These are phyloP conservation scores for Brachionus rubens DNA, from an alignment of 1,140 invertebrate species.

Conservation along the genomic window DNA sequence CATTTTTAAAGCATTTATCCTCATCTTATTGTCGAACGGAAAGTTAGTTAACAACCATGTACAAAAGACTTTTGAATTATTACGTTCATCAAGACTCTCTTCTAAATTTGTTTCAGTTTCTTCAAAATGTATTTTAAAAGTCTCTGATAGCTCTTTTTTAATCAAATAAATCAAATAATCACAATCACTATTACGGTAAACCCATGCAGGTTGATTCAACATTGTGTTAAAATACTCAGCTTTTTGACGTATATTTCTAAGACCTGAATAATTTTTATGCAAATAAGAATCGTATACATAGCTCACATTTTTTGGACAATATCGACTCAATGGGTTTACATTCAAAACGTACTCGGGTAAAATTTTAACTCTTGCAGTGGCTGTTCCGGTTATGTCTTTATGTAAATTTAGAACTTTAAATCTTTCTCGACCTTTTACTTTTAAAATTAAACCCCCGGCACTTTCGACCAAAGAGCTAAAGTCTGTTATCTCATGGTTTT, in stretches of 20 bases:
- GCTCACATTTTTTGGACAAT: neutral
- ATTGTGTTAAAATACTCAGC: constrained; percentile 29
- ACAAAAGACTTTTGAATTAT: constrained; percentile 22
- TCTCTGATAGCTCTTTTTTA: constrained; percentile 37
- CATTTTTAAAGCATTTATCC: constrained; percentile 15
- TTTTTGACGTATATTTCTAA: neutral
- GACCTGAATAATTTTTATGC: neutral
- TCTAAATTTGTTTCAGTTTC: neutral
- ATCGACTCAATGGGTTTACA: neutral
- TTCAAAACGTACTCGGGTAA: constrained; percentile 27
- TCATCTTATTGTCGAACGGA: constrained; percentile 36
- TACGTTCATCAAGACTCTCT: neutral
- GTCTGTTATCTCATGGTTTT: constrained; percentile 28
- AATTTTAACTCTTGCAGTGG: constrained; percentile 20
- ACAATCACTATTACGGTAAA: constrained; percentile 23
- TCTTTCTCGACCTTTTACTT: constrained; percentile 32
- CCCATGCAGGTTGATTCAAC: constrained; percentile 29
- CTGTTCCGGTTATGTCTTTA: constrained; percentile 13
- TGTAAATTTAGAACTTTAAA: constrained; percentile 20
- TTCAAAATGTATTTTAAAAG: constrained; percentile 7
- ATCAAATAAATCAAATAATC: constrained; percentile 38
- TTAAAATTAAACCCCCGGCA: constrained; percentile 4
- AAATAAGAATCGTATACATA: constrained; percentile 1
- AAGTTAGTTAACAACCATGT: constrained; percentile 37
- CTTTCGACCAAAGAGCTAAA: constrained; percentile 36